A percentile compares a stretch with the other conserved stretches of the same genome.
Conservation (phyloP, 2,888 invertebrate species). For the Drosophila anomelani region DNA sequence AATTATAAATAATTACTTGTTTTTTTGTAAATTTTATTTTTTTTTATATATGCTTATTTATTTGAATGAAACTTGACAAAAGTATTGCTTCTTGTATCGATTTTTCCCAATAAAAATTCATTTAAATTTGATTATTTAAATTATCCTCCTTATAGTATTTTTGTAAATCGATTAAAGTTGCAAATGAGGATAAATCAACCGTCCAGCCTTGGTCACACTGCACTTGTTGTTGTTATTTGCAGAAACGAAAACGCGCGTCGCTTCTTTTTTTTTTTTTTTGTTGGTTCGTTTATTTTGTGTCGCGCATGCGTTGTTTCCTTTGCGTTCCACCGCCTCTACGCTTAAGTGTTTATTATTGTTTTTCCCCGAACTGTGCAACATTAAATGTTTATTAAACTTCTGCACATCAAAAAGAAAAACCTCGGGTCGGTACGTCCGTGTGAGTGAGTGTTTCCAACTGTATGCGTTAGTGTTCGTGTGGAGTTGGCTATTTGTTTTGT, state of each 20-base stretch:
- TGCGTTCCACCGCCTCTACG: constrained; percentile 16
- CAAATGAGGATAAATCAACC: background rate
- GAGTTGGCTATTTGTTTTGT: constrained; percentile 54
- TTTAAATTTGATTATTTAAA: background rate
- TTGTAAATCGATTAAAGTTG: background rate
- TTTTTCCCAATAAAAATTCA: background rate
- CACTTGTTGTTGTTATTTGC: constrained; percentile 52
- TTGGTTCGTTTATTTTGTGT: constrained; percentile 55
- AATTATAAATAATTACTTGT: too few species aligned
- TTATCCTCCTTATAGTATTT: background rate
- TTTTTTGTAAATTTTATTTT: too few species aligned
- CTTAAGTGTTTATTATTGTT: constrained; percentile 19
- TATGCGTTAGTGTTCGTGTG: constrained; percentile 24
- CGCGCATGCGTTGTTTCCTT: constrained; percentile 6
- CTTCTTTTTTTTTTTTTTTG: constrained; percentile 46
- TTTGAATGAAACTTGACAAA: background rate
- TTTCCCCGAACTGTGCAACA: constrained; percentile 34
- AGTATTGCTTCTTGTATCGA: too few species aligned
- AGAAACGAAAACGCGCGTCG: constrained; percentile 73
- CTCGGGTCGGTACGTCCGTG: constrained; percentile 36
- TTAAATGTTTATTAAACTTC: constrained; percentile 22
- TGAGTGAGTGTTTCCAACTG: constrained; percentile 10
- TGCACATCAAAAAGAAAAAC: constrained; percentile 2
- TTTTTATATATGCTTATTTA: too few species aligned
- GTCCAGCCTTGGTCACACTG: constrained; percentile 9